Evolutionary conservation across 2,888 invertebrate species (phyloP).

Genomic region (Nebria salina): DNA sequence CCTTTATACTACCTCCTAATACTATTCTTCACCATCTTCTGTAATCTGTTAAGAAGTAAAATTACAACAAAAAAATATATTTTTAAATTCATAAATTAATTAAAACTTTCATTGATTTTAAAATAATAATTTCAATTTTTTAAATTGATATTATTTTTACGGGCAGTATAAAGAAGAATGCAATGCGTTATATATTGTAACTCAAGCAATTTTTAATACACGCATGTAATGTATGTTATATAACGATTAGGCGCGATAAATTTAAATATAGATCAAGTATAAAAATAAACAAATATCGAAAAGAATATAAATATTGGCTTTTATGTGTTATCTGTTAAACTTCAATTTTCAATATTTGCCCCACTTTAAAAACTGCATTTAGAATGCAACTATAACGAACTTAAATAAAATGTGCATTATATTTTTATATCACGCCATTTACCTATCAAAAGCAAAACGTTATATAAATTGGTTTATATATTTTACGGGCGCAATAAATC

Average conservation of each 20-base stretch:
- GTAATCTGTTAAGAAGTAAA: background rate
- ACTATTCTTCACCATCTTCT: background rate
- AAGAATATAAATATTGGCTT: background rate
- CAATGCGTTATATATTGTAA: background rate
- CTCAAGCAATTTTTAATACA: background rate
- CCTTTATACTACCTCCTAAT: background rate
- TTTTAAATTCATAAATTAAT: too few relatives aligned
- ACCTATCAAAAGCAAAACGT: constrained; percentile 43
- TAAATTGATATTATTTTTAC: too few relatives aligned
- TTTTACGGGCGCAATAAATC: constrained; percentile 45
- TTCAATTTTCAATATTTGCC: background rate
- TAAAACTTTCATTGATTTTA: too few relatives aligned
- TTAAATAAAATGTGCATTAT: constrained; percentile 44
- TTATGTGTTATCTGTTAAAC: background rate
- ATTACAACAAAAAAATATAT: background rate
- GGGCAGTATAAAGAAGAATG: background rate
- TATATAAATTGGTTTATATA: constrained; percentile 47
- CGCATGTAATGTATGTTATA: too few relatives aligned
- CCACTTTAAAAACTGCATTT: background rate
- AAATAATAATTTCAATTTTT: too few relatives aligned
- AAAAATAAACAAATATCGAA: constrained; percentile 5
- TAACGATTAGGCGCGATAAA: too few relatives aligned
- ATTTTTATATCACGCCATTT: constrained; percentile 47
- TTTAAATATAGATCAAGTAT: background rate
- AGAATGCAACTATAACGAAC: constrained; percentile 32